These are phyloP conservation scores for Telmatherina bonti DNA, from an alignment of 2,797 vertebrate genomes.

Conservation along the genomic window DNA sequence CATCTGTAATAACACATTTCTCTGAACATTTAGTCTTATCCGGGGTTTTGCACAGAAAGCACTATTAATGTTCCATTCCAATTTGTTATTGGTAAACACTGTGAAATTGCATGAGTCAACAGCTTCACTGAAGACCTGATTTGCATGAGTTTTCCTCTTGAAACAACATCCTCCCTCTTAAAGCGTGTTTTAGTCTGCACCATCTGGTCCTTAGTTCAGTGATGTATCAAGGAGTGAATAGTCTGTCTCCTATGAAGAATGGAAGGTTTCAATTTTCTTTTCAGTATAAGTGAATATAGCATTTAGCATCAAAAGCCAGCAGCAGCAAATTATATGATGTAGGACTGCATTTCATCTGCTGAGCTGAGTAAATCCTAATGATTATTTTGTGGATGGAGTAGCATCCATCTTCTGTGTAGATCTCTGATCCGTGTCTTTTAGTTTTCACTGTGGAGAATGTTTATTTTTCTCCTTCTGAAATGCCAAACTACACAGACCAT, in stretches of 20 bases:
- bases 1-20: slow-evolving; percentile 63
- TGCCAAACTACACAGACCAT: slow-evolving; percentile 65
- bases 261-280: slow-evolving; percentile 72
- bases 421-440: slow-evolving; percentile 56
- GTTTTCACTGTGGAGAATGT: slow-evolving; percentile 45
- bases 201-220: slow-evolving; percentile 73
- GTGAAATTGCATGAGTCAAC: slow-evolving; percentile 76
- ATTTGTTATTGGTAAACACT: slow-evolving; percentile 82
- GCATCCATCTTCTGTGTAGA: slow-evolving; percentile 56
- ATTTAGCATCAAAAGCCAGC: slow-evolving; percentile 37
- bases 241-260: slow-evolving; percentile 57
- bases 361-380: slow-evolving; percentile 56
- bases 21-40: slow-evolving; percentile 67
- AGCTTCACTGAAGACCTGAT: slow-evolving; percentile 70
- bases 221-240: slow-evolving; percentile 55
- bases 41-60: slow-evolving; percentile 62
- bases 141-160: slow-evolving; percentile 76
- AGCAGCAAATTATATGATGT: slow-evolving; percentile 62
- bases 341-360: slow-evolving; percentile 53
- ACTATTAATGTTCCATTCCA: slow-evolving; percentile 74
- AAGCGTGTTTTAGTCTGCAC: slow-evolving; percentile 69
- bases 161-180: slow-evolving; percentile 71
- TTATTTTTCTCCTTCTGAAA: slow-evolving; percentile 67
- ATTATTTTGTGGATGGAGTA: slow-evolving; percentile 63
- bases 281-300: slow-evolving; percentile 49